Evolutionary conservation across 64 coral and sea anemone species (phyloP).

Genomic region (Stichodactyla mertensii): DNA sequence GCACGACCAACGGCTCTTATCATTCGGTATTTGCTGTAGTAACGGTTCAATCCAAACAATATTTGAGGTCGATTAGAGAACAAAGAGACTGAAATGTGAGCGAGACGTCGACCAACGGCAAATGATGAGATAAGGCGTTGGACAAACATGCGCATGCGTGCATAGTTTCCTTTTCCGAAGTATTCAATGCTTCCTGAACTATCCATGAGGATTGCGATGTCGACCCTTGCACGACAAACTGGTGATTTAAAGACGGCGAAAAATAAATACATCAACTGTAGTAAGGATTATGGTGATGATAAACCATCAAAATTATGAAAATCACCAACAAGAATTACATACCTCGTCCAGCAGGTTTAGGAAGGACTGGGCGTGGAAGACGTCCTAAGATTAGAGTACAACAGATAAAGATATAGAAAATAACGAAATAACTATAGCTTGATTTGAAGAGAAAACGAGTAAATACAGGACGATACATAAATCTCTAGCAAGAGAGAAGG

Average conservation of each 20-base stretch:
- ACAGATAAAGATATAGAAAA: too few relatives aligned
- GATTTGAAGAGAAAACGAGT: too few relatives aligned
- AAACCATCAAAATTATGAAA: background rate
- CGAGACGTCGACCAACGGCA: background rate
- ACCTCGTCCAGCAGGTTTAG: slow-evolving; percentile 21
- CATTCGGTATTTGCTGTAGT: slow-evolving; percentile 13
- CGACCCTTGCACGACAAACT: slow-evolving; percentile 31
- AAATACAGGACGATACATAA: too few relatives aligned
- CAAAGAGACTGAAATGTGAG: slow-evolving; percentile 6
- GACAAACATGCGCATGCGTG: slow-evolving; percentile 8
- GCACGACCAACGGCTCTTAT: slow-evolving; percentile 31
- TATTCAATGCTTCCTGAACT: slow-evolving; percentile 23
- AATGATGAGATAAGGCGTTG: slow-evolving; percentile 9
- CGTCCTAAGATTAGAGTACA: slow-evolving; percentile 4
- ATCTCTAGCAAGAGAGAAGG: background rate
- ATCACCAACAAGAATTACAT: background rate
- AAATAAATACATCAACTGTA: too few relatives aligned
- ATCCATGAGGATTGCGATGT: slow-evolving; percentile 42
- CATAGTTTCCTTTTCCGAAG: slow-evolving; percentile 11
- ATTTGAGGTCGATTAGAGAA: slow-evolving; percentile 11
- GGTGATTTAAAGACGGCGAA: background rate
- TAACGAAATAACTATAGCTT: too few relatives aligned
- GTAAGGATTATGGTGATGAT: background rate
- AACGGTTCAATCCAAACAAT: background rate
- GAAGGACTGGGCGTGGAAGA: background rate